Percentiles rank a stretch among this genome's conserved stretches.
Evolutionary conservation across 2,113 vertebrate species (phyloP).

Genomic region (Sinocyclocheilus anophthalmus): DNA sequence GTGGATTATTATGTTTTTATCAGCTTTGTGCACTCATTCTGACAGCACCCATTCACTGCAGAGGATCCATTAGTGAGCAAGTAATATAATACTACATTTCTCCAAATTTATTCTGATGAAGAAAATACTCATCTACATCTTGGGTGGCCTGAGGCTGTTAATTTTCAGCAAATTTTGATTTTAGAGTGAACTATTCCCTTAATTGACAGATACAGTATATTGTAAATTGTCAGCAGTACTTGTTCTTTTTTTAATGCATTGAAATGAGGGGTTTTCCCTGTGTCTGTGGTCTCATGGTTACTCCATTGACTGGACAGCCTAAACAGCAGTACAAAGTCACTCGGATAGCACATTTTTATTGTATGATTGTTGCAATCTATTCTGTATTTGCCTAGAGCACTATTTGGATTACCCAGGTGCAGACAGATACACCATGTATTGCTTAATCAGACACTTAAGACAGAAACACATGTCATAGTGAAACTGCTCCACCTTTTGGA

Average conservation of each 20-base stretch:
- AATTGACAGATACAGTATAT: background rate
- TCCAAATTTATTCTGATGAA: too few relatives aligned
- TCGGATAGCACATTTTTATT: background rate
- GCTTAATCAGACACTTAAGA: background rate
- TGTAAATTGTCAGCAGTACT: background rate
- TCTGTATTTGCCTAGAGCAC: background rate
- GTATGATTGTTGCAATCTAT: background rate
- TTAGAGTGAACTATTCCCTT: too few relatives aligned
- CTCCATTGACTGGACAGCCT: background rate
- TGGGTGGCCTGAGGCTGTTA: too few relatives aligned
- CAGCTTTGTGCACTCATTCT: too few relatives aligned
- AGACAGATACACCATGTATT: background rate
- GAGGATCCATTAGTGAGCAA: too few relatives aligned
- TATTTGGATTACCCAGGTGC: background rate
- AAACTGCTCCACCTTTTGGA: conserved; percentile 4
- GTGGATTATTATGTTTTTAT: too few relatives aligned
- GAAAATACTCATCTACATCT: too few relatives aligned
- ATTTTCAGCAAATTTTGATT: too few relatives aligned
- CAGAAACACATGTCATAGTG: background rate
- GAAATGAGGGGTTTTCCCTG: background rate
- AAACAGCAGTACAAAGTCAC: background rate
- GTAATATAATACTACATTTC: too few relatives aligned
- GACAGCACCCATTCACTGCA: too few relatives aligned
- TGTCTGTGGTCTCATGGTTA: background rate
- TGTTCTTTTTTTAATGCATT: background rate